These are phyloP conservation scores for Rhynchonycteris naso DNA, from an alignment of 2,797 vertebrate genomes.

Conservation along the genomic window DNA sequence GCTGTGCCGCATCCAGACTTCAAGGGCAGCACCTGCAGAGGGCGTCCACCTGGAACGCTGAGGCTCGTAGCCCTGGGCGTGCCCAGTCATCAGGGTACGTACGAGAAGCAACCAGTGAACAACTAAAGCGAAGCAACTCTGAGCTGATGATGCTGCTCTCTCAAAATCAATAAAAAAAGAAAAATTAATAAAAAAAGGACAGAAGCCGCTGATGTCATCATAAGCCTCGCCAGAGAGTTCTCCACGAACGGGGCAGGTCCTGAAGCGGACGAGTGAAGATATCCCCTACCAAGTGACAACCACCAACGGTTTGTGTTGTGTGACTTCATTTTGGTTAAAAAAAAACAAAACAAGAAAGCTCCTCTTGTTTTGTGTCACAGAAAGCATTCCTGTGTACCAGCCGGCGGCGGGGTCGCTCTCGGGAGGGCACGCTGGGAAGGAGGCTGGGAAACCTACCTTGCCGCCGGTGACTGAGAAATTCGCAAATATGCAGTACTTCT, in stretches of 20 bases:
- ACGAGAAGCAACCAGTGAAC: too few species aligned
- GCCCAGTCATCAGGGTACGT: too few species aligned
- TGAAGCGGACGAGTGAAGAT: background rate
- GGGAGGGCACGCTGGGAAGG: background rate
- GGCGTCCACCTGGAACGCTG: too few species aligned
- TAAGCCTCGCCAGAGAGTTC: too few species aligned
- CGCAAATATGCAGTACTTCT: constrained; percentile 99
- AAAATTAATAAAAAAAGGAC: too few species aligned
- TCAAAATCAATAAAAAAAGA: too few species aligned
- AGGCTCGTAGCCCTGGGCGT: too few species aligned
- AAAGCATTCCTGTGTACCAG: background rate
- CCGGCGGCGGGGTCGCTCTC: background rate
- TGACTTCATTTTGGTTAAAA: fast-evolving
- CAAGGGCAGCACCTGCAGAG: too few species aligned
- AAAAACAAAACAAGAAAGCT: background rate
- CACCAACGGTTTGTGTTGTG: fast-evolving
- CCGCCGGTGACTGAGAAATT: constrained; percentile 99
- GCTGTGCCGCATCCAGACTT: background rate
- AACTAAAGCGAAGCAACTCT: too few species aligned
- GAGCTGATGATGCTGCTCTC: too few species aligned
- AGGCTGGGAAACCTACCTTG: constrained; percentile 88
- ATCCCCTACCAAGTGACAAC: background rate
- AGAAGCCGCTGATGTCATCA: too few species aligned
- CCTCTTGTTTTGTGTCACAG: fast-evolving
- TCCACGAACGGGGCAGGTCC: fast-evolving